Conservation (phyloP, 2,888 invertebrate species). For the Diarsia rubi region DNA sequence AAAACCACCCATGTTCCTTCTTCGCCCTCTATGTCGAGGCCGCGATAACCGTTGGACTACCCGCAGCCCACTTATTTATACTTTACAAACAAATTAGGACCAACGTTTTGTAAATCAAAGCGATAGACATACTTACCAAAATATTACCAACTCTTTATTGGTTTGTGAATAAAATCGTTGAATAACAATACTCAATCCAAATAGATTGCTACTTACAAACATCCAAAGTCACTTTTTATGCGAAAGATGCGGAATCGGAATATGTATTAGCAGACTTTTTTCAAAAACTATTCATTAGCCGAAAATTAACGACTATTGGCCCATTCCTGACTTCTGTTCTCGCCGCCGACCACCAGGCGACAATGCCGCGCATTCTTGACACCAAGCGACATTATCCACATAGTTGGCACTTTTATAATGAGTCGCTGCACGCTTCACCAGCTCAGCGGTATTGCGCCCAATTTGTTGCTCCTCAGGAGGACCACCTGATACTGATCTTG, state of each 20-base stretch:
- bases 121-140: not conserved
- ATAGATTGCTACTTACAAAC: not conserved
- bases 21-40: too few relatives aligned
- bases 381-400: conserved; percentile 38
- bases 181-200: not conserved
- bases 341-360: conserved; percentile 24
- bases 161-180: not conserved
- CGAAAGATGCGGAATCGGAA: not conserved
- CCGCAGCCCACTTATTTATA: too few relatives aligned
- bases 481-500: conserved; percentile 51
- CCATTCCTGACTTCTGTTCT: not conserved
- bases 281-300: not conserved
- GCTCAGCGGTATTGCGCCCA: conserved; percentile 45
- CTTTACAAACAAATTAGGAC: not conserved
- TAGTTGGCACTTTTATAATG: conserved; percentile 57
- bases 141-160: not conserved
- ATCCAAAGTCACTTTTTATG: not conserved
- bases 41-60: too few relatives aligned
- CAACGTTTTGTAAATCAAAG: not conserved
- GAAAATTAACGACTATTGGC: conserved; percentile 39
- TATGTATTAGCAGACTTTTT: not conserved
- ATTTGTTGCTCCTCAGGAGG: conserved; percentile 38
- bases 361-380: conserved; percentile 23
- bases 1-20: too few relatives aligned
- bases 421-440: conserved; percentile 56